Conservation (phyloP, 2,797 vertebrate genomes). For the Haliaeetus vocifer region DNA sequence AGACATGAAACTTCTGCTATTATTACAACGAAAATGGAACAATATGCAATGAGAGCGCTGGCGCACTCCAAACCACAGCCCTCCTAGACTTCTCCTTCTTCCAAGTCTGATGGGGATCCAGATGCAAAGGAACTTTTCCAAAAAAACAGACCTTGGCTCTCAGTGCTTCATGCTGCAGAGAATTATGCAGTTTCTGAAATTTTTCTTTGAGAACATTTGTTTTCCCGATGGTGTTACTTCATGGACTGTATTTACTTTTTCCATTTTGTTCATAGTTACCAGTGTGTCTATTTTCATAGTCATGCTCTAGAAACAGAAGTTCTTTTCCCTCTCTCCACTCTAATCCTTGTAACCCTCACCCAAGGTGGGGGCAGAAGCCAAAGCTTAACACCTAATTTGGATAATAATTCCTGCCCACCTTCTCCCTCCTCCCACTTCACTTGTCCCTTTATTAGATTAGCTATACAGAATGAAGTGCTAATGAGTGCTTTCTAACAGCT, state of each 20-base stretch:
- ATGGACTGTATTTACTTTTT: conserved; percentile 59
- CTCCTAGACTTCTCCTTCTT: conserved; percentile 51
- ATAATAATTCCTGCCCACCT: conserved; percentile 30
- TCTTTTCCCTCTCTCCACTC: conserved; percentile 19
- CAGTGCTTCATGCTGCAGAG: conserved; percentile 45
- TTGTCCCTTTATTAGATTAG: conserved; percentile 38
- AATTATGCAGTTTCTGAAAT: conserved; percentile 36
- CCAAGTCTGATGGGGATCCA: conserved; percentile 67
- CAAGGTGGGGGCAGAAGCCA: conserved; percentile 19
- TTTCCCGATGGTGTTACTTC: conserved; percentile 62
- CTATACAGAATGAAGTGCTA: neutral
- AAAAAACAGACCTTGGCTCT: conserved; percentile 47
- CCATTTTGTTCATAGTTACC: conserved; percentile 57
- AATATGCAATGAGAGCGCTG: conserved; percentile 20
- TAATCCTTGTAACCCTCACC: conserved; percentile 50
- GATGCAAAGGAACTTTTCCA: conserved; percentile 66
- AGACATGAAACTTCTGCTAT: conserved; percentile 36
- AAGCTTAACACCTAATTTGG: conserved; percentile 63
- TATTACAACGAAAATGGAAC: conserved; percentile 36
- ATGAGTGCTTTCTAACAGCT: conserved; percentile 1
- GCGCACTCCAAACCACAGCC: conserved; percentile 58
- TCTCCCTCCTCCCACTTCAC: neutral
- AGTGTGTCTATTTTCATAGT: conserved; percentile 53
- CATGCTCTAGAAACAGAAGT: conserved; percentile 52
- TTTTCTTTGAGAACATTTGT: conserved; percentile 63